Base-by-base conservation (phyloP, 2,797 vertebrate genomes). In the Rhabdomys pumilio region DNA sequence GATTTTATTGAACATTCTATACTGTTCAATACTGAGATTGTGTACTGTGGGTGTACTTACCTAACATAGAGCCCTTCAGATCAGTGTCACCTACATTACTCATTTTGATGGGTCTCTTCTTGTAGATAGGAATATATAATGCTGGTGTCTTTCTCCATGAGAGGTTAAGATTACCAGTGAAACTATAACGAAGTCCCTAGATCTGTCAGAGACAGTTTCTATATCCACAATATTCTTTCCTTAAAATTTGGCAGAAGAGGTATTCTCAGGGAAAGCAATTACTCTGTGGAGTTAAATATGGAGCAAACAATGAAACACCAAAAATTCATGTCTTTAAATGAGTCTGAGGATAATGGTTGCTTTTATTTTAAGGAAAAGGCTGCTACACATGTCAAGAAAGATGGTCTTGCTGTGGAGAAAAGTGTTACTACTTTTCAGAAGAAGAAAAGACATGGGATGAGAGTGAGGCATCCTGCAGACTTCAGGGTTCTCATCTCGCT, bases 361-460 rank as follows among this genome's bases (percentile, higher is more conserved):
- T 89, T 89, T 93, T 85, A 34, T 95, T 81, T 95, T 91, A 84
- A 97, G 83, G 26, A 20, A 47, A 14, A 61, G 22, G 9, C 11
- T 47, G 1, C 82, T 41, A 12, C 3, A 12, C 2, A 6, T 89
- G 59, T 72, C 41, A 77, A 55, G 69, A 15, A 90, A 50, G 38
- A 26, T 95, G 85, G 91, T 67, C 14, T 9, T 97, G 95, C n/a
- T 76, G 47, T 95, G 76, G 80, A 80, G 9, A 22, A 59, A 83
- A 47, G 3, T 83, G 90, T 88, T 95, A 96, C 69, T 90, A 92
- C 65, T 94, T 96, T 84, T 97, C 94, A 88, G 24, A 75, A 88
- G 29, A 75, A 80, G 61, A 75, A 79, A 41, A 67, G 89, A 84
- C n/a, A 55, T 97, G 92, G 86, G 1, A 7, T 2, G 17, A 90